A percentile compares a stretch with the other conserved stretches of the same genome.
phyloP scores from a whole-genome alignment of 2,797 vertebrate genomes.

The Sebastes melanostomus region DNA sequence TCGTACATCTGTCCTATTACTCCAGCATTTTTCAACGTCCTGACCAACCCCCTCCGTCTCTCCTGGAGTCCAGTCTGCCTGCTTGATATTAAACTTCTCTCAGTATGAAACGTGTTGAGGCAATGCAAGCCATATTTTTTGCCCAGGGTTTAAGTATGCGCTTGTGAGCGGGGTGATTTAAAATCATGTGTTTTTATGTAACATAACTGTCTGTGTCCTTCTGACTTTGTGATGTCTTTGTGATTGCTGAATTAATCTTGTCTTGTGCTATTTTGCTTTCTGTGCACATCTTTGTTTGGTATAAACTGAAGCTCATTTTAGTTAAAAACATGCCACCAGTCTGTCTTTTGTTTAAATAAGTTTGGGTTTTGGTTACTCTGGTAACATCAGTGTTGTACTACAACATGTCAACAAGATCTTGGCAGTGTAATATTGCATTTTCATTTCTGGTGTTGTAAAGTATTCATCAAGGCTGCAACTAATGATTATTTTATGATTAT shows the following conservation, averaged over 20 bases:
- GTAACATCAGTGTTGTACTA: constrained; percentile 27
- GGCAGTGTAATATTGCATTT: constrained; percentile 11
- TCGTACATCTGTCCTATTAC: constrained; percentile 71
- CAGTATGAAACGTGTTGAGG: constrained; percentile 39
- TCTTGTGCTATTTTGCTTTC: constrained; percentile 8
- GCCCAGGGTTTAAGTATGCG: neutral
- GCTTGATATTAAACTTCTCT: constrained; percentile 26
- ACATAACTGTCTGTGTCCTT: constrained; percentile 11
- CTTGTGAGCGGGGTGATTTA: constrained; percentile 8
- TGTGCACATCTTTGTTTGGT: constrained; percentile 14
- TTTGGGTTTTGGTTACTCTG: constrained; percentile 11
- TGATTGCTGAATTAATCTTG: constrained; percentile 29
- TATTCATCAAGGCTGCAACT: neutral
- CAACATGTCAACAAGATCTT: constrained; percentile 12
- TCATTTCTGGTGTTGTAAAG: constrained; percentile 1
- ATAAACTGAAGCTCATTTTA: constrained; percentile 6
- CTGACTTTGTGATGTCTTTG: constrained; percentile 5
- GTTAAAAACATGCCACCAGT: constrained; percentile 1
- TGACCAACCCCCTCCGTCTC: neutral
- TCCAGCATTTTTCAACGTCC: constrained; percentile 55
- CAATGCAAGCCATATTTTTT: constrained; percentile 40
- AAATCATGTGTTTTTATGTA: constrained; percentile 23
- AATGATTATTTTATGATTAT: too few species aligned
- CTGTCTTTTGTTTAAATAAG: neutral
- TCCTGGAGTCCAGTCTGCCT: constrained; percentile 22